Evolutionary conservation across 2,888 invertebrate species (phyloP).

Genomic region (Drosophila sordidula): DNA sequence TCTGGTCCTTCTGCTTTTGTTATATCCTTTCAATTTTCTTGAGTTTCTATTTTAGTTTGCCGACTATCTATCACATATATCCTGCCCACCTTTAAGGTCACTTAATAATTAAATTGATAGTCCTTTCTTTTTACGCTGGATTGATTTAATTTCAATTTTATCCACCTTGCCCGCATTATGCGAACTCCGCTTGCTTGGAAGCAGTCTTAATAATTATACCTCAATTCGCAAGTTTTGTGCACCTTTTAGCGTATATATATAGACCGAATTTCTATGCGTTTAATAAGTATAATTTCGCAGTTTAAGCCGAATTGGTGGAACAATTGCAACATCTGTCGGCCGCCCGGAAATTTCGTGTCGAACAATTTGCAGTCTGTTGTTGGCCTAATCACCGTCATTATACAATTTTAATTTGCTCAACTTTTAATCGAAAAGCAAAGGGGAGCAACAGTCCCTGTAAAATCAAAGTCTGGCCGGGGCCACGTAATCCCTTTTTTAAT

Average conservation of each 20-base stretch:
- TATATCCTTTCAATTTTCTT: too few relatives aligned
- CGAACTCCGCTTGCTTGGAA: too few relatives aligned
- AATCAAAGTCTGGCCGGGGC: conserved; percentile 58
- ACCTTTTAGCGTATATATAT: neutral
- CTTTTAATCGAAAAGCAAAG: conserved; percentile 70
- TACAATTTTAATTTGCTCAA: conserved; percentile 76
- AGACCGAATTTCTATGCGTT: neutral
- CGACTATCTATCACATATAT: too few relatives aligned
- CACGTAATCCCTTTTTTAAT: conserved; percentile 79
- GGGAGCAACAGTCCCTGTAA: conserved; percentile 27
- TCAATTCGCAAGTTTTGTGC: neutral
- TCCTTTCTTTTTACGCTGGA: too few relatives aligned
- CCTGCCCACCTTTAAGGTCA: too few relatives aligned
- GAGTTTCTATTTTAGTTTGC: too few relatives aligned
- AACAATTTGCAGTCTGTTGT: conserved; percentile 50
- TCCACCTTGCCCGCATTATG: too few relatives aligned
- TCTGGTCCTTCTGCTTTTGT: too few relatives aligned
- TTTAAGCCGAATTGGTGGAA: neutral
- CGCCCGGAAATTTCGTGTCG: conserved; percentile 8
- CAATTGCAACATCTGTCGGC: conserved; percentile 4
- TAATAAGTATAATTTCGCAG: neutral
- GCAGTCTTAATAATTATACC: too few relatives aligned
- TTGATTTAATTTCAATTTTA: too few relatives aligned
- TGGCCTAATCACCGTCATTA: conserved; percentile 76
- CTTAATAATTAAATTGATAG: too few relatives aligned